A percentile compares a stretch with the other conserved stretches of the same genome.
Evolutionary conservation across 2,797 vertebrate genomes (phyloP).

Genomic region (Cheirogaleus major): DNA sequence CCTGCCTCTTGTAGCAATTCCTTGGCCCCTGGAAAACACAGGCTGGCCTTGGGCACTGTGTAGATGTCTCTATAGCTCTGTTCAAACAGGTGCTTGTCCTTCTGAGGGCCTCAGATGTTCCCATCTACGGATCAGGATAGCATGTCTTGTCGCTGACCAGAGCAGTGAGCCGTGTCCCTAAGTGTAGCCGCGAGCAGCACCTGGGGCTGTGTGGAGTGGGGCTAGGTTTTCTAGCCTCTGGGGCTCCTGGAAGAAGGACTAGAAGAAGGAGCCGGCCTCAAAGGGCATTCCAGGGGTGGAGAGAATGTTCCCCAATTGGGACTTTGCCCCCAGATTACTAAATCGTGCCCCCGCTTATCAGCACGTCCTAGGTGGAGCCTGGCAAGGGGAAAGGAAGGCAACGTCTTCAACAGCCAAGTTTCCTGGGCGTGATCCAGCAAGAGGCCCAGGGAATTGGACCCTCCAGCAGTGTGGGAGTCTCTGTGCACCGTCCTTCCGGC

Average conservation of each 20-base stretch:
- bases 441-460: not conserved
- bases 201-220: no score
- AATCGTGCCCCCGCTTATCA: not conserved
- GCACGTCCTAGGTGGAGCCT: not conserved
- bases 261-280: not conserved
- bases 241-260: not conserved
- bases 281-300: not conserved
- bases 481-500: accelerated
- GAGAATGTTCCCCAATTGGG: not conserved
- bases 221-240: not conserved
- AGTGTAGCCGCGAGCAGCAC: not conserved
- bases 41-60: not conserved
- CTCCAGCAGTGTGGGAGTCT: not conserved
- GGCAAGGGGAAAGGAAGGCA: not conserved
- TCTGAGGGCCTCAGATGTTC: not conserved
- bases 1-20: not conserved
- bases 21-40: not conserved
- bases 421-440: not conserved
- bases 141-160: not conserved
- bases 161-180: not conserved
- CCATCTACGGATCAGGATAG: not conserved
- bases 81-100: not conserved
- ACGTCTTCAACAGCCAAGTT: not conserved
- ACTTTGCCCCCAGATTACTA: slow-evolving; percentile 11
- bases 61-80: not conserved